A percentile compares a stretch with the other conserved stretches of the same genome.
These are phyloP conservation scores for Heptranchias perlo DNA, from an alignment of 2,113 vertebrate genomes.

Conservation along the genomic window DNA sequence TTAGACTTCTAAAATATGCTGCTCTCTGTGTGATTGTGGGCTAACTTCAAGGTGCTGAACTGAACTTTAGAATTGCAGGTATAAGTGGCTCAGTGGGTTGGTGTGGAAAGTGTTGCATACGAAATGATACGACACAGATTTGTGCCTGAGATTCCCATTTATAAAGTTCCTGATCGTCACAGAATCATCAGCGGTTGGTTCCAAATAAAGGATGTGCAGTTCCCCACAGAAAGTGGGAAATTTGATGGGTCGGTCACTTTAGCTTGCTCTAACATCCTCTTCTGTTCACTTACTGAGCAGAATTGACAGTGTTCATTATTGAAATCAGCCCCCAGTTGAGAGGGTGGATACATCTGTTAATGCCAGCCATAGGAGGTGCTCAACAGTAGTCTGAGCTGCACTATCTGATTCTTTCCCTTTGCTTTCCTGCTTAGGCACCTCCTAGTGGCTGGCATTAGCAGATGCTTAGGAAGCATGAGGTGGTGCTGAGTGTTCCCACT, in stretches of 20 bases:
- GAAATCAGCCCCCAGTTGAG: no score
- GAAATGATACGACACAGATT: background rate
- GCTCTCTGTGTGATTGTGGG: no score
- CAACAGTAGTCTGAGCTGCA: no score
- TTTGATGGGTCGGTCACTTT: background rate
- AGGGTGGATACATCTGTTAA: no score
- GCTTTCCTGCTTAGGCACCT: no score
- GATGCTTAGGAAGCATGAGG: no score
- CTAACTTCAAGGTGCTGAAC: background rate
- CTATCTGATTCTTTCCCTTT: no score
- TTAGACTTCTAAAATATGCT: no score
- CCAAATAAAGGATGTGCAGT: background rate
- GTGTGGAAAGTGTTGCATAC: background rate
- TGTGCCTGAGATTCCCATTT: background rate
- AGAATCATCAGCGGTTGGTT: background rate
- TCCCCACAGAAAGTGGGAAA: background rate
- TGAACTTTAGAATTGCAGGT: background rate
- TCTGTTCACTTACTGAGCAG: background rate
- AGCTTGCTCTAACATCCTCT: background rate
- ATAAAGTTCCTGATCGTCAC: background rate
- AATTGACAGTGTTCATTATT: no score
- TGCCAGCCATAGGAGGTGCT: no score
- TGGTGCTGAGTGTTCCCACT: no score
- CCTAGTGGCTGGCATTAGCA: no score
- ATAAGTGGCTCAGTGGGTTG: background rate